Evolutionary conservation across 2,113 vertebrate genomes (phyloP), one percentile per base, ranked within the genome.

Genomic region (Kryptolebias marmoratus): DNA sequence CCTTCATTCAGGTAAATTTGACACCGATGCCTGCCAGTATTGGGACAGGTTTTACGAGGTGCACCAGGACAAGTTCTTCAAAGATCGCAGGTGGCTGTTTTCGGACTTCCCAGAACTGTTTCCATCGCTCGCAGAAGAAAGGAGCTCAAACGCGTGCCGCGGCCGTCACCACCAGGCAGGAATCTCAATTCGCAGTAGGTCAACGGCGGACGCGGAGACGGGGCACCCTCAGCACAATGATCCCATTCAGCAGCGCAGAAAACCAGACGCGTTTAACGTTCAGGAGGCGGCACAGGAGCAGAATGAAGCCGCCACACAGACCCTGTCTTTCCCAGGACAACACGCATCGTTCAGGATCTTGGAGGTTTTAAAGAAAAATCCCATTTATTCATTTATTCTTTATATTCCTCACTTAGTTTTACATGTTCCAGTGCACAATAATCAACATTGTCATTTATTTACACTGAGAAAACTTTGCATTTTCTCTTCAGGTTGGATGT

Each of bases 31-130:
- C 71, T 91, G 81, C 84, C 92, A 92, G 76, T 97, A 95, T 68
- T 98, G 97, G 97, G 90, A 97, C 88, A 89, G 72, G 59, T 98
- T 98, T 95, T 98, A 98, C 77, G 93, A 93, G 84, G 91, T 60
- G 50, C 96, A 98, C 82, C 95, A 95, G 83, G 91, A 92, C 89
- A 96, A 96, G 70, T 98, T 98, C 91, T 98, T 98, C 89, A 98
- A 96, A 92, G 93, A 98, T 92, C 96, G 96, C n/a, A 95, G 92
- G 64, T 98, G 97, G 97, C 91, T 98, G 47, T 94, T 97, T 86
- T 88, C 93, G 65, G 97, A 98, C 80, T 98, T 98, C 82, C 96
- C 97, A 80, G 97, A 98, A 90, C 93, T 98, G 82, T 94, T 96
- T 83, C 88, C 93, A 45, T 70, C 71, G 7, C 55, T 53, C 42